Evolutionary conservation across 2,113 vertebrate genomes (phyloP).

Genomic region (Sebastes schlegelii): DNA sequence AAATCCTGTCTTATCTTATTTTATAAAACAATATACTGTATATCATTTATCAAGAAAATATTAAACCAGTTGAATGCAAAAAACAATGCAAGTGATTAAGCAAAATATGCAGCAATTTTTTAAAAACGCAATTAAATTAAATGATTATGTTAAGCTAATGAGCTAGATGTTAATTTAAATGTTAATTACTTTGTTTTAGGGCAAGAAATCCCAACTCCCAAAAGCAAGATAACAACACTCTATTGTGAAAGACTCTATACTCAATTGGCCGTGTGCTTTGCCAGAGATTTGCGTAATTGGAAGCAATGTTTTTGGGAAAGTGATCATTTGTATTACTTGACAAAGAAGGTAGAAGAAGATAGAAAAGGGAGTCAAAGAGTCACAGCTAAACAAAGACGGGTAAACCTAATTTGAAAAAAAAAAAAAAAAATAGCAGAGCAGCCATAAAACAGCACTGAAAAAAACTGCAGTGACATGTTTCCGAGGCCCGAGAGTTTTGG

Average conservation of each 20-base stretch:
- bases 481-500: background rate
- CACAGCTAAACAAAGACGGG: background rate
- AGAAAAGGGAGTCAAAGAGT: background rate
- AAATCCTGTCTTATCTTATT: background rate
- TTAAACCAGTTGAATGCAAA: background rate
- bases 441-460: background rate
- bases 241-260: background rate
- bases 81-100: background rate
- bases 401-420: background rate
- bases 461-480: background rate
- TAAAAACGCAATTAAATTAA: too few species aligned
- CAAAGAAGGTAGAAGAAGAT: background rate
- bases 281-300: too few species aligned
- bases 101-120: background rate
- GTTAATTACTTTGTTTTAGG: background rate
- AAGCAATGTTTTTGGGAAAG: background rate
- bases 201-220: background rate
- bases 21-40: background rate
- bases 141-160: too few species aligned
- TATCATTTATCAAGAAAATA: background rate
- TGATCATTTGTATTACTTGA: background rate
- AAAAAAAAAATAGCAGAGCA: background rate
- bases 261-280: background rate
- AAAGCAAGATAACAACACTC: background rate
- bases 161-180: too few species aligned